A percentile compares a stretch with the other conserved stretches of the same genome.
Conservation (phyloP, 35 echinoderm and acorn worm species). For the Nesometra sesokonis region DNA sequence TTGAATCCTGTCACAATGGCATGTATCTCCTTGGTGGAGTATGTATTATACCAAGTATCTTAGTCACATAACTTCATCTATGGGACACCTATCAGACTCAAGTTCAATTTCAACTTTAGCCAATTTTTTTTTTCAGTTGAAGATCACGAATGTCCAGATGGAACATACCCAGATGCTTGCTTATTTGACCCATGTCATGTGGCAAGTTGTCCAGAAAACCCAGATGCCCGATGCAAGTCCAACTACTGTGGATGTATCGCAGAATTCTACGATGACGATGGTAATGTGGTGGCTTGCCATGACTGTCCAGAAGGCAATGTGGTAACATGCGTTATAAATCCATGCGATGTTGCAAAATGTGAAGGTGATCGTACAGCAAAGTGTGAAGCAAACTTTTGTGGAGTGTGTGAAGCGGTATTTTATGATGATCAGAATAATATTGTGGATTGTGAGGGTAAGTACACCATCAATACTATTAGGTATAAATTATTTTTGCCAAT, state of each 20-base stretch:
- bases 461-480: too few relatives aligned
- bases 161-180: background rate
- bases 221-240: background rate
- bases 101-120: too few relatives aligned
- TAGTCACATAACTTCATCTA: too few relatives aligned
- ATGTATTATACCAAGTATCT: too few relatives aligned
- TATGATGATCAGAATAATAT: background rate
- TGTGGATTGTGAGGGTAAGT: background rate
- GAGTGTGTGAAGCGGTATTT: background rate
- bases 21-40: too few relatives aligned
- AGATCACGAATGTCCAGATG: background rate
- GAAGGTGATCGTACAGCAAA: background rate
- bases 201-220: background rate
- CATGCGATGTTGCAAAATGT: background rate
- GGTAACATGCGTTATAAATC: background rate
- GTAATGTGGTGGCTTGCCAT: background rate
- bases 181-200: background rate
- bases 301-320: background rate
- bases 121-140: background rate
- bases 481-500: too few relatives aligned
- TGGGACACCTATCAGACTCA: too few relatives aligned
- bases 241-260: conserved; percentile 11
- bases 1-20: too few relatives aligned
- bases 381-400: background rate
- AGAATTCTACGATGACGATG: background rate